Base-by-base conservation (phyloP, 2,888 invertebrate genomes). In the Hypomecis atomaria region DNA sequence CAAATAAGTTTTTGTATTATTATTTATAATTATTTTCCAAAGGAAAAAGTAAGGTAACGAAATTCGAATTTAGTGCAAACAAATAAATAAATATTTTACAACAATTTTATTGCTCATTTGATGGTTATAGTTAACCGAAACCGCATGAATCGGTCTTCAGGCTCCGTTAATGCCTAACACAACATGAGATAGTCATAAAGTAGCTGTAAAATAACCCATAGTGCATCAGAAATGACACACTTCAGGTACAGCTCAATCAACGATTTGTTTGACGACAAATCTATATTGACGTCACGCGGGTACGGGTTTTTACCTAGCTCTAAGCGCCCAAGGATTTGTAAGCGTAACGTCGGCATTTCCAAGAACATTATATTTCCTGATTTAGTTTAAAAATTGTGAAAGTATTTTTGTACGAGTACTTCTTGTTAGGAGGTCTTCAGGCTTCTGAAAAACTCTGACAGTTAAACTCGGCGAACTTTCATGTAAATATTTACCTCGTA, bases 121-220 rank as follows among this genome's bases (percentile, higher is more conserved):
- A 38, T 13, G 11, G 33, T 34, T 8, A n/a, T n/a, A 50, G 11
- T 8, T 44, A 7, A 4, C n/a, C 43, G 8, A 44, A 59, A 66
- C 68, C 65, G 61, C 68, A 70, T 57, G 64, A 62, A 40, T 59
- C 1, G 23, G 23, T 23, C 1, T 23, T 23, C 44, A 47, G 43
- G 23, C 33, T 10, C 49, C 61, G 63, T 66, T 65, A 43, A 65
- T 65, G 23, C 23, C 23, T 56, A 56, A 63, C 62, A 64, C 64
- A 23, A 50, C 23, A 54, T 44, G 34, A 53, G 45, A 59, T 40
- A 13, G n/a, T 59, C 48, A 59, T 55, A 50, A 53, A 44, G 45
- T 23, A n/a, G 40, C 40, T 10, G 10, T 40, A 49, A 54, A 55
- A 23, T 37, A 37, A 44, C 42, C 37, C 38, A 50, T 50, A 38